These are phyloP conservation scores for Myotis findleyi DNA, from an alignment of 2,797 vertebrate species.

Conservation along the genomic window DNA sequence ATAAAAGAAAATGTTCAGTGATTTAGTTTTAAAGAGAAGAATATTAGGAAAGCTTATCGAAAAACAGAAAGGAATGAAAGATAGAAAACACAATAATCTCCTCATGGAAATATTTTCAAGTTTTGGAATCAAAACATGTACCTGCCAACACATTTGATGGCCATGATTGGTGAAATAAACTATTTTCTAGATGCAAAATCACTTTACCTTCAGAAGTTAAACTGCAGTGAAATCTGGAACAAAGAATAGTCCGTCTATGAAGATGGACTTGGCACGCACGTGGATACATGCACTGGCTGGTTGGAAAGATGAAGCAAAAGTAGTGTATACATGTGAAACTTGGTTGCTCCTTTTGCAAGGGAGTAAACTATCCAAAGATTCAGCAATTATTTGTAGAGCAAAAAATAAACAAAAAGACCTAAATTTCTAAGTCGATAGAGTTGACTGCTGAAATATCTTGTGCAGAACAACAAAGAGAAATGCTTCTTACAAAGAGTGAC, in stretches of 20 bases:
- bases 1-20: constrained; percentile 30
- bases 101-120: constrained; percentile 24
- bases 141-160: not conserved
- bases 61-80: constrained; percentile 45
- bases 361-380: not conserved
- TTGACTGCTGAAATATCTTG: not conserved
- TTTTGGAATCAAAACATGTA: constrained; percentile 14
- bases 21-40: constrained; percentile 30
- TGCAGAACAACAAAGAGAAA: not conserved
- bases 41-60: not conserved
- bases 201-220: not conserved
- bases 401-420: not conserved
- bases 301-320: not conserved
- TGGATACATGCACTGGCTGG: not conserved
- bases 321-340: not conserved
- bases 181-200: constrained; percentile 32
- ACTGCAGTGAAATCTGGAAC: not conserved
- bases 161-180: not conserved
- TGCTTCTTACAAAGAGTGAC: not conserved
- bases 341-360: not conserved
- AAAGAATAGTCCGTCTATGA: not conserved
- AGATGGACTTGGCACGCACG: not conserved
- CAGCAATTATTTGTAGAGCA: not conserved
- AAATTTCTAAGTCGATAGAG: not conserved
- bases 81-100: not conserved